phyloP scores from a whole-genome alignment of 2,888 invertebrate genomes.

The Cryptosula pallasiana region DNA sequence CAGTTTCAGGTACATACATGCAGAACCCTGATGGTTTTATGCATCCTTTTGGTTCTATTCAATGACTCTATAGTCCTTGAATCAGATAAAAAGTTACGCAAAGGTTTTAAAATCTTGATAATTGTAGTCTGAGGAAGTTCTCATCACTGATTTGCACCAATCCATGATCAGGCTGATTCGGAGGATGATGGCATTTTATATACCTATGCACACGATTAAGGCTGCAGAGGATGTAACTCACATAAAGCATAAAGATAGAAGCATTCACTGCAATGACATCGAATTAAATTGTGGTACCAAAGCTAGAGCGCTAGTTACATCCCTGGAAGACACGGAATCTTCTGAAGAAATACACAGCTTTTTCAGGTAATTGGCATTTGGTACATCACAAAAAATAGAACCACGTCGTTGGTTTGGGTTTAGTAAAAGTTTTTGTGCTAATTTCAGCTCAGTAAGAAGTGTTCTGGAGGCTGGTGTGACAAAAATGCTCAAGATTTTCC shows the following conservation, averaged over 20 bases:
- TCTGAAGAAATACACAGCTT: neutral
- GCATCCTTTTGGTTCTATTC: neutral
- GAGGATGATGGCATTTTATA: neutral
- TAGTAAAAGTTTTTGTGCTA: too few species aligned
- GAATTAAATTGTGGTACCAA: neutral
- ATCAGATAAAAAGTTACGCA: too few species aligned
- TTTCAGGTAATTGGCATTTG: too few species aligned
- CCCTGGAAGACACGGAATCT: neutral
- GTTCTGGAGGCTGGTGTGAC: neutral
- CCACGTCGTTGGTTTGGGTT: too few species aligned
- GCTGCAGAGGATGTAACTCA: neutral
- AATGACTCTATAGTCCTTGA: neutral
- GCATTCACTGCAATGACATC: neutral
- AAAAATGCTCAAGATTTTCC: neutral
- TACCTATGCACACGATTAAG: neutral
- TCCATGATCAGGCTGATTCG: neutral
- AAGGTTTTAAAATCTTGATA: too few species aligned
- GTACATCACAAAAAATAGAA: too few species aligned
- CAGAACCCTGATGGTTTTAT: neutral
- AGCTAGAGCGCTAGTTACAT: neutral
- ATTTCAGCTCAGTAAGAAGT: too few species aligned
- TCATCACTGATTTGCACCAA: neutral
- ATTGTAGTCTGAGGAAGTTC: neutral
- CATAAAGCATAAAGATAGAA: neutral
- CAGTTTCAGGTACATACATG: neutral